Base-by-base conservation (phyloP, 2,797 vertebrate genomes). In the Crocodylus rhombifer region DNA sequence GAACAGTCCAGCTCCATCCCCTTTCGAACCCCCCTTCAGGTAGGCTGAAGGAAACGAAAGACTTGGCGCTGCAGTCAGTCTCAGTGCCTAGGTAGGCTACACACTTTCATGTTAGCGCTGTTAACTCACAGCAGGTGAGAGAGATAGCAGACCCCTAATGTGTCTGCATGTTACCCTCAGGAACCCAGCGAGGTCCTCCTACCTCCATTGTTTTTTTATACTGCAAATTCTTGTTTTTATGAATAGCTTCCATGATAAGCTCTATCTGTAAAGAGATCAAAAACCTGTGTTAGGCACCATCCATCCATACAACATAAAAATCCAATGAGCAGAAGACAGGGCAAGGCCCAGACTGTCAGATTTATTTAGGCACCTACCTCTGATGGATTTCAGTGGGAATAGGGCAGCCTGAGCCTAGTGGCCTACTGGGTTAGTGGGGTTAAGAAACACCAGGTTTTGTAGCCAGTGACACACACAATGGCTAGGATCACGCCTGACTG, bases 171-270 rank as follows among this genome's bases (percentile, higher is more conserved):
- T 12, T 16, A 21, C 33, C 28, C 7, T 26, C 26, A 20, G 26
- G 15, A 81, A 57, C 42, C 77, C 33, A 82, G 73, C 26, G 79
- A 1, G 0, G 57, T 28, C 84, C 42, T 94, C 98, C 98, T 96
- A 99, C 99, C 82, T 99, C 99, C 98, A 99, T 97, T 30, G 99
- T 98, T 97, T 98, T 99, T 98, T 99, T 99, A 95, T 98, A 99
- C 76, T 99, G 99, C 28, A 98, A 64, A 16, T 96, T 97, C 96
- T 96, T 99, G 93, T 99, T 99, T 93, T 99, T 99, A 95, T 99
- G 99, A 67, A 98, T 95, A 0, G 89, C 96, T n/a, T 99, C 99
- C 98, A 99, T 99, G 30, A 98, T 94, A 77, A 98, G 97, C 84
- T 99, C 99, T 33, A 98, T 95, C 99, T 99, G 98, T 94, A 87